Evolutionary conservation across 2,888 invertebrate genomes (phyloP).

Genomic region (Leucophenga montana): DNA sequence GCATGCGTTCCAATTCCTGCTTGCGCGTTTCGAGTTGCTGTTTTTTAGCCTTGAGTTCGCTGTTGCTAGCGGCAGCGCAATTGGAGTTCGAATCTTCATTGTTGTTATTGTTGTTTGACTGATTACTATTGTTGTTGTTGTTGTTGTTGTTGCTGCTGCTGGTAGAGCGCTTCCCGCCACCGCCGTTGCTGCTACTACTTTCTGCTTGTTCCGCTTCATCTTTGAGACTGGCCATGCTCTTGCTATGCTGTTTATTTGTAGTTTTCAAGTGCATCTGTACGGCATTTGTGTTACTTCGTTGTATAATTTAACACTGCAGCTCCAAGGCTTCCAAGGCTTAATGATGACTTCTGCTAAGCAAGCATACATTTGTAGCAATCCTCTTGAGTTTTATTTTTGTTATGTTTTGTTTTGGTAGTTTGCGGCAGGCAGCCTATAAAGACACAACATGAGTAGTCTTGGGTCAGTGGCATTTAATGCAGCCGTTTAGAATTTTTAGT

Average conservation of each 20-base stretch:
- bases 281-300: constrained; percentile 4
- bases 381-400: constrained; percentile 41
- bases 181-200: constrained; percentile 42
- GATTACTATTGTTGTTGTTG: constrained; percentile 36
- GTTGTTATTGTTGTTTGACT: constrained; percentile 47
- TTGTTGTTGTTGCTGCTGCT: constrained; percentile 30
- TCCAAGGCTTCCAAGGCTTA: no score
- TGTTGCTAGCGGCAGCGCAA: constrained; percentile 23
- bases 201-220: constrained; percentile 55
- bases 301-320: background rate
- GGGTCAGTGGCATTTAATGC: constrained; percentile 46
- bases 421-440: constrained; percentile 51
- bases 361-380: background rate
- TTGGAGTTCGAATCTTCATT: constrained; percentile 42
- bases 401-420: no score
- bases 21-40: constrained; percentile 70
- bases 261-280: constrained; percentile 61
- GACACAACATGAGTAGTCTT: constrained; percentile 58
- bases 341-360: no score
- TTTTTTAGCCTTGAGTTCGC: constrained; percentile 56
- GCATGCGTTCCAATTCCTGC: constrained; percentile 66
- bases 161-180: background rate
- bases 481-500: constrained; percentile 6
- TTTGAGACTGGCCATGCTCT: constrained; percentile 58
- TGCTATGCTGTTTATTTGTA: constrained; percentile 34